Base-by-base conservation (phyloP, 2,113 vertebrate genomes). In the Brevimyrus niger region DNA sequence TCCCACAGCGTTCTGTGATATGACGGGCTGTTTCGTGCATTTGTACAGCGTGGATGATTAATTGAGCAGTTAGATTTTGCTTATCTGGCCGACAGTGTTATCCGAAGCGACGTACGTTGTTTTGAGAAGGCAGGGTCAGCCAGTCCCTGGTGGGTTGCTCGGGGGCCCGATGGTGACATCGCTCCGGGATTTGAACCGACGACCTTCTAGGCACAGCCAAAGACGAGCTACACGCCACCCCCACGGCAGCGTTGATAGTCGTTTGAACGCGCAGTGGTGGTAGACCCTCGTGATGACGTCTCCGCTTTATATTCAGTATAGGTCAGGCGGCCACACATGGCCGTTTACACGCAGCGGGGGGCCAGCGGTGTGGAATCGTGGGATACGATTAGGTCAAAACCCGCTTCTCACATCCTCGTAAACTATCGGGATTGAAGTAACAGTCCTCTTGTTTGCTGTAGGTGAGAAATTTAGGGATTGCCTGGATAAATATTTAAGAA, bases 391-490 rank as follows among this genome's bases (percentile, higher is more conserved):
- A 38, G n/a, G 35, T 76, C 42, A 76, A 76, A 35, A 15, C 69
- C 27, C 7, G 35, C 69, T 76, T 38, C 69, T 38, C 69, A 7
- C 15, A 76, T 76, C 69, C 69, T 13, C 13, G 13, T 69, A 48
- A 88, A 42, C 35, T 76, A 2, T 42, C 35, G 11, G 69, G 31
- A 76, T 76, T 38, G 38, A 38, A 35, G 23, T 35, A 10, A 5
- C 35, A 1, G 27, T 69, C 13, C 31, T 88, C 69, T 23, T 48
- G 19, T 89, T 19, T 84, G 48, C 92, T 91, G 80, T 91, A 99
- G 98, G 98, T 93, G 98, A 98, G 92, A 98, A 97, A 92, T 99
- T 99, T 94, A 94, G 97, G 93, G 97, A 98, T 92, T 98, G 97
- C 95, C 95, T 99, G 96, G 98, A 99, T 95, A 94, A 97, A 88